Base-by-base conservation (phyloP, 2,113 vertebrate genomes). In the Gnathonemus longibarbis region DNA sequence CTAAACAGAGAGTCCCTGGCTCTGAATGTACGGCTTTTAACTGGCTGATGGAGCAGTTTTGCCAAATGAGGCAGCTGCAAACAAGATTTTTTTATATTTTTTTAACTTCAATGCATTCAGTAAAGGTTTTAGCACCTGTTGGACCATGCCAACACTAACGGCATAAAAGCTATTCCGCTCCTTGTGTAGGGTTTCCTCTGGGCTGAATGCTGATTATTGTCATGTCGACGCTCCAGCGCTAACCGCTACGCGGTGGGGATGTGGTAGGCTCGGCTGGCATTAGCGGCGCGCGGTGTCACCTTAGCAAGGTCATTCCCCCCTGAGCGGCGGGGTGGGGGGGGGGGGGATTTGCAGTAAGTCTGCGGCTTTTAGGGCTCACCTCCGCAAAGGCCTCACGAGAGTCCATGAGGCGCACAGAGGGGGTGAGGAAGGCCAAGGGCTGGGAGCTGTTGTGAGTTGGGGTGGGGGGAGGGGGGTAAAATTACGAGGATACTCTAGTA, bases 21-120 rank as follows among this genome's bases (percentile, higher is more conserved):
- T 56, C 88, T 46, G 39, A 50, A 42, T 83, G 50, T 56, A 10
- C 15, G 27, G 56, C 80, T 49, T 2, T 58, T 90, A 52, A 88
- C 87, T 84, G 74, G 89, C 89, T 45, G 17, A 74, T 91, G 88
- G 91, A 88, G 53, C 35, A 58, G 70, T 66, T 45, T 53, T 42
- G 35, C 48, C 56, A n/a, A 89, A 91, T 53, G 88, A 91, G 89
- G 92, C 93, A 95, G 93, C 94, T 94, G 94, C 92, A 70, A 90
- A 87, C 88, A 89, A 87, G 27, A n/a, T 87, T 66, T 66, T 45
- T 88, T 88, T 42, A n/a, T 31, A 62, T 15, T 10, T 88, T 88
- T 42, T 87, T 87, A 10, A 21, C 53, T 45, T 46, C 56, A 42
- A 31, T 88, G 49, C 17, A 49, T 89, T 24, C 31, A 58, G 90